phyloP scores from a whole-genome alignment of 2,797 vertebrate genomes.

The Telmatherina bonti region DNA sequence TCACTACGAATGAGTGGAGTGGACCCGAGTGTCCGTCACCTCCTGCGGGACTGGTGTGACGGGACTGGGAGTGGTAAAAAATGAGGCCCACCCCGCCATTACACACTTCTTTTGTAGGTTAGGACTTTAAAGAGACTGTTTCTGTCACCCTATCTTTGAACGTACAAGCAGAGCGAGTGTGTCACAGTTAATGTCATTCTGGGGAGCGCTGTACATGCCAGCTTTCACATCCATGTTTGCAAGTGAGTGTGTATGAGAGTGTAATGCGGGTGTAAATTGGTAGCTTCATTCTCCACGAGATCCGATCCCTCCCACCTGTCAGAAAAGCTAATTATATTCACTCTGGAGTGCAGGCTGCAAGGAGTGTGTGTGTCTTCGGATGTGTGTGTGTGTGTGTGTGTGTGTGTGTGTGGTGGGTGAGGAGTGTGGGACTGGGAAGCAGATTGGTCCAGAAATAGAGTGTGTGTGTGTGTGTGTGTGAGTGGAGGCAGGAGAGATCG shows the following conservation, averaged over 20 bases:
- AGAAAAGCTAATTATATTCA: constrained; percentile 89
- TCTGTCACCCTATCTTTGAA: constrained; percentile 32
- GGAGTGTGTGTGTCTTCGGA: constrained; percentile 61
- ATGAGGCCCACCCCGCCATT: constrained; percentile 5
- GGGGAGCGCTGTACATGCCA: constrained; percentile 39
- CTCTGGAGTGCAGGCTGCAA: constrained; percentile 71
- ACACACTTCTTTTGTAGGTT: constrained; percentile 5
- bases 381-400: constrained; percentile 53
- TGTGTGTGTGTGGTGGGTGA: constrained; percentile 52
- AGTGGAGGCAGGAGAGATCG: constrained; percentile 46
- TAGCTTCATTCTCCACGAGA: constrained; percentile 84
- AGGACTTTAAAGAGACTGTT: constrained; percentile 22
- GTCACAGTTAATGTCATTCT: constrained; percentile 43
- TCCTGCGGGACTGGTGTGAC: neutral
- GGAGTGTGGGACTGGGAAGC: constrained; percentile 55
- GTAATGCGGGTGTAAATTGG: constrained; percentile 84
- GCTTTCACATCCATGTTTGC: constrained; percentile 74
- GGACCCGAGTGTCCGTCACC: neutral
- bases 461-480: constrained; percentile 21
- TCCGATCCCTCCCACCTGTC: constrained; percentile 91
- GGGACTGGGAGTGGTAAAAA: neutral
- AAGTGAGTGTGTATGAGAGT: constrained; percentile 68
- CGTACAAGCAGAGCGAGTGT: constrained; percentile 45
- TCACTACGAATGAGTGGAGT: neutral
- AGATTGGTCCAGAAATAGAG: constrained; percentile 71